Evolutionary conservation across 2,797 vertebrate genomes (phyloP).

Genomic region (Oreochromis mossambicus): DNA sequence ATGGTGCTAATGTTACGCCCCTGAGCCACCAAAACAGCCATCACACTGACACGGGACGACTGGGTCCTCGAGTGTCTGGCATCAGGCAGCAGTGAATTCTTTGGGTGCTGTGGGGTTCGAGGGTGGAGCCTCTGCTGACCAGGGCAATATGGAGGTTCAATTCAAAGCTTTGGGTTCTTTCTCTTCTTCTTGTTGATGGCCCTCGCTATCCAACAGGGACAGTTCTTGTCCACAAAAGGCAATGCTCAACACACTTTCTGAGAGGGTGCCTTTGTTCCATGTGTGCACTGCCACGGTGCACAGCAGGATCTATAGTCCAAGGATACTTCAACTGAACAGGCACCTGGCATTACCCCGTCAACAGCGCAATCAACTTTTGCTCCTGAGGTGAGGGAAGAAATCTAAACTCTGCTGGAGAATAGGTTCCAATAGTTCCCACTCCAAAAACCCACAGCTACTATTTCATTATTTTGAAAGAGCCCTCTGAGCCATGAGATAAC

Average conservation of each 20-base stretch:
- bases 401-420: background rate
- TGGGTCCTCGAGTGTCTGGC: background rate
- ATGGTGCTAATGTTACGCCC: background rate
- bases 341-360: background rate
- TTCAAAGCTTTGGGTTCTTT: background rate
- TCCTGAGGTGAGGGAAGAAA: background rate
- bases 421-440: background rate
- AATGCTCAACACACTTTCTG: background rate
- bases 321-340: background rate
- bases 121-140: background rate
- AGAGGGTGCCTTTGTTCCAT: background rate
- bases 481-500: background rate
- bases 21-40: background rate
- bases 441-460: background rate
- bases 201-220: background rate
- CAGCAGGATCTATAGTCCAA: background rate
- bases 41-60: background rate
- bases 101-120: background rate
- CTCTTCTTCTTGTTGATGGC: background rate
- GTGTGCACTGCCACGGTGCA: background rate
- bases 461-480: background rate
- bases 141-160: background rate
- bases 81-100: background rate
- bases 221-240: background rate
- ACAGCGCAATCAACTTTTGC: background rate